Conservation (phyloP, 1,140 invertebrate genomes). For the Cherax destructor region DNA sequence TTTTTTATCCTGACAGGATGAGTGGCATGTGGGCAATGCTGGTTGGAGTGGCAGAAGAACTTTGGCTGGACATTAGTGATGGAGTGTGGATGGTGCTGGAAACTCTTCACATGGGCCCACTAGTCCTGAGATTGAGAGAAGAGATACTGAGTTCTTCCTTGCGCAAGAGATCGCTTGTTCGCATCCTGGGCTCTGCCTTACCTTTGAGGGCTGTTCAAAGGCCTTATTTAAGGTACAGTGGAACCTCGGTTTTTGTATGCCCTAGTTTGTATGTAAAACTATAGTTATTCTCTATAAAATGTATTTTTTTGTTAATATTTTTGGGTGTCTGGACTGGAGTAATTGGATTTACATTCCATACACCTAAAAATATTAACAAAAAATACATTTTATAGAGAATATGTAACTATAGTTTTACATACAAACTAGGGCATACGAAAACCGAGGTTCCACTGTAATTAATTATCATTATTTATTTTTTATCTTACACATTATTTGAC, state of each 20-base stretch:
- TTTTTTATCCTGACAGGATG: slow-evolving; percentile 34
- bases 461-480: not conserved
- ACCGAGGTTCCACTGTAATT: too few species aligned
- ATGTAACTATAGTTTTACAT: too few species aligned
- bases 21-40: slow-evolving; percentile 40
- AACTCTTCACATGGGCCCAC: slow-evolving; percentile 23
- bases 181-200: slow-evolving; percentile 43
- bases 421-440: too few species aligned
- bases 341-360: too few species aligned
- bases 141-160: slow-evolving; percentile 10
- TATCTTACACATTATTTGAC: too few species aligned
- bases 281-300: too few species aligned
- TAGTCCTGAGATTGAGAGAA: slow-evolving; percentile 30
- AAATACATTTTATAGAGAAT: too few species aligned
- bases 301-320: too few species aligned
- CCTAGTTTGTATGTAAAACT: too few species aligned
- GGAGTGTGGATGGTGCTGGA: slow-evolving; percentile 49
- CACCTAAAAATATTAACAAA: too few species aligned
- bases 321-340: too few species aligned
- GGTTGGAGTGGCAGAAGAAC: slow-evolving; percentile 46
- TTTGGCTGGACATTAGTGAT: slow-evolving; percentile 43
- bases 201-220: slow-evolving; percentile 54
- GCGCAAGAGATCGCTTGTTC: slow-evolving; percentile 18
- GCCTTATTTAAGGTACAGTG: slow-evolving; percentile 59
- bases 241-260: too few species aligned